phyloP scores from a whole-genome alignment of 2,888 invertebrate species.

The Dryocosmus kuriphilus region DNA sequence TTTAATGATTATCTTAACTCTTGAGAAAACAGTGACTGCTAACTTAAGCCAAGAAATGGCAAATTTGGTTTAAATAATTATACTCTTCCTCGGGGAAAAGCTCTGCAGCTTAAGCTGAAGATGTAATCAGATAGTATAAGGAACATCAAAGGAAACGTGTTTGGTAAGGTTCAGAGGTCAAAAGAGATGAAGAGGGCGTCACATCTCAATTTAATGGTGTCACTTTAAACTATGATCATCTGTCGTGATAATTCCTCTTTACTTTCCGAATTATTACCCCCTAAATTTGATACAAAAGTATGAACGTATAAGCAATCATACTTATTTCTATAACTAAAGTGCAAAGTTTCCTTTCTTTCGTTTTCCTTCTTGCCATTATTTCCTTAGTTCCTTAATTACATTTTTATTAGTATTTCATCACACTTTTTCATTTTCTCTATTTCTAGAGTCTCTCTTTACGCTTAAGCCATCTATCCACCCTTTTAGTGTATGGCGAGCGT shows the following conservation, averaged over 20 bases:
- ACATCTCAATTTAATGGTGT: constrained; percentile 29
- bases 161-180: constrained; percentile 28
- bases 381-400: neutral
- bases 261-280: neutral
- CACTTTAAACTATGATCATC: constrained; percentile 22
- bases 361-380: neutral
- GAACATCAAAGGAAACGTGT: constrained; percentile 34
- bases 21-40: neutral
- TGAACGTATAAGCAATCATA: too few species aligned
- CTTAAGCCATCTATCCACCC: constrained; percentile 30
- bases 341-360: neutral
- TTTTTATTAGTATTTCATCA: constrained; percentile 2
- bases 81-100: neutral
- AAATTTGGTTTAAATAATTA: constrained; percentile 4
- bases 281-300: neutral
- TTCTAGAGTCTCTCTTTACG: constrained; percentile 17
- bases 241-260: neutral
- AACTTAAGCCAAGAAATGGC: neutral
- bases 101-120: constrained; percentile 9
- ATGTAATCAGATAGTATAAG: constrained; percentile 11
- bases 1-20: too few species aligned
- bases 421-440: neutral
- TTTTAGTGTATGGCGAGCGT: constrained; percentile 2
- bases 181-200: constrained; percentile 1
- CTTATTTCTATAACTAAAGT: too few species aligned